Evolutionary conservation across 1,140 invertebrate species (phyloP), one percentile per base, ranked within the genome.

Genomic region (Probaryconus sp.): DNA sequence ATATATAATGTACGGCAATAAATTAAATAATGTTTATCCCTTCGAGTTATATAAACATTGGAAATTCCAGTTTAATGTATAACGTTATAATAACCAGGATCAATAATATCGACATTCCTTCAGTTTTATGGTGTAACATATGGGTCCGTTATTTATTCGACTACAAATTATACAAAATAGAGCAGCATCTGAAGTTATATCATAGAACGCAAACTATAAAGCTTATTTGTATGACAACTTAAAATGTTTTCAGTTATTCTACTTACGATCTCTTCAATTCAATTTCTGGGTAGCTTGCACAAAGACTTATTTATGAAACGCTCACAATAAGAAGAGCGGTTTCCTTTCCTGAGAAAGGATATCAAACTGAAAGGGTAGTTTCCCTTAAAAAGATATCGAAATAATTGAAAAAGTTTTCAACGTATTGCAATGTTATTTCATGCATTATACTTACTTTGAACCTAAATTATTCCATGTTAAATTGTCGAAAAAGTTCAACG

Each of bases 321-420:
- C 74, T 80, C 51, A 64, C 30, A 68, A 74, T 68, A 56, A 74
- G 48, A 55, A 47, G 45, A 64, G 65, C n/a, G 60, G 37, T 71
- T 68, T 63, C 55, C 45, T 53, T 68, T 48, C 33, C 58, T 68
- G 47, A 55, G 51, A 70, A 69, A 77, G 64, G 74, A 74, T 67
- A 70, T 64, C 51, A 65, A 58, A 33, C 43, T 51, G 40, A 64
- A 60, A 65, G 48, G 51, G 38, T 74, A 43, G 47, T 43, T 48
- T 56, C 45, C 50, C 53, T 68, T 65, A 72, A 64, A 53, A 74
- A 82, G 76, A 79, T 82, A 83, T 79, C 79, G 48, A 79, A 79
- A 79, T 80, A 84, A 80, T 82, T 83, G 78, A 75, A 79, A 83
- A 83, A 82, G 75, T 83, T 83, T n/a, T 83, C 75, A 81, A 83